A percentile compares a stretch with the other conserved stretches of the same genome.
These are phyloP conservation scores for Cyprinodon diabolis DNA, from an alignment of 2,797 vertebrate species.

Conservation along the genomic window DNA sequence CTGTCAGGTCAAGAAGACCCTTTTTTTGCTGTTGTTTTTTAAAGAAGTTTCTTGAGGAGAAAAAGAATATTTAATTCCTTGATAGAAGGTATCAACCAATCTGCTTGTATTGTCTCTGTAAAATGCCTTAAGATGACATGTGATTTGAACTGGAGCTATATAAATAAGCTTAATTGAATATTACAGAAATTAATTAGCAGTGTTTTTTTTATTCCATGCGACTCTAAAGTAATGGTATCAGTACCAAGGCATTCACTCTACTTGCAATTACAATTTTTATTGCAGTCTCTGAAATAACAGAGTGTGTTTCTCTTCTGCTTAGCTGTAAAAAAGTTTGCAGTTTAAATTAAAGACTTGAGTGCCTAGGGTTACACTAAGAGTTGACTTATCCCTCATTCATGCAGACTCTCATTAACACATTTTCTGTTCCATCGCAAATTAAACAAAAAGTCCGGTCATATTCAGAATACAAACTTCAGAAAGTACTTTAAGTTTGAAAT, in stretches of 20 bases:
- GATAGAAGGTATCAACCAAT: background rate
- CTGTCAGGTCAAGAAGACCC: constrained; percentile 38
- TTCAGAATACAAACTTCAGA: too few species aligned
- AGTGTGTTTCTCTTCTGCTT: background rate
- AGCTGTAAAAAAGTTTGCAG: background rate
- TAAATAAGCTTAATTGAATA: too few species aligned
- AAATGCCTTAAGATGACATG: too few species aligned
- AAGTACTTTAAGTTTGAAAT: too few species aligned
- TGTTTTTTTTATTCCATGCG: background rate
- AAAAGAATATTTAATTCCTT: constrained; percentile 2
- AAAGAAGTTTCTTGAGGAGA: constrained; percentile 9
- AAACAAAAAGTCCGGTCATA: too few species aligned
- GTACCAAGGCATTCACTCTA: background rate
- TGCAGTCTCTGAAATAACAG: too few species aligned
- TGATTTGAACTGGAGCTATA: too few species aligned
- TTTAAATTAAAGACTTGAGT: background rate
- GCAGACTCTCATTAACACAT: too few species aligned
- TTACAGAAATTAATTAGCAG: background rate
- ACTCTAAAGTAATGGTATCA: background rate
- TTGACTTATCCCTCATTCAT: too few species aligned
- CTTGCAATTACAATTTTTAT: background rate
- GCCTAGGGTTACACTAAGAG: too few species aligned
- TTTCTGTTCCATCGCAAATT: too few species aligned
- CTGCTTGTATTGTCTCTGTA: too few species aligned
- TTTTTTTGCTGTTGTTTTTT: background rate